A percentile compares a stretch with the other conserved stretches of the same genome.
These are phyloP conservation scores for Drosophila sordidapex DNA, from an alignment of 2,888 invertebrate genomes.

Conservation along the genomic window DNA sequence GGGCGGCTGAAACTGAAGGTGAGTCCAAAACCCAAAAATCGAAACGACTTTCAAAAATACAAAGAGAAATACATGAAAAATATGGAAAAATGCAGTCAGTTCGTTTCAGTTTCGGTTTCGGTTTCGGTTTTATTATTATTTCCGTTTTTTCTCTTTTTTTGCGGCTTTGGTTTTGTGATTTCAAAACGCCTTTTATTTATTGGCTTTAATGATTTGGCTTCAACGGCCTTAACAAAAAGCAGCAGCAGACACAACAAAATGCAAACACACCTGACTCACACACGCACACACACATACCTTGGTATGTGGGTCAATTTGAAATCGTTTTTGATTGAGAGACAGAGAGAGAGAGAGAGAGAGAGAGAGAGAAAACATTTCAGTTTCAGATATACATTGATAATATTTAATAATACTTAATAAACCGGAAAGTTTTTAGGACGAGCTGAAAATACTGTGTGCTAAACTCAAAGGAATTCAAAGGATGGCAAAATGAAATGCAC, in stretches of 20 bases:
- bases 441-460: not conserved
- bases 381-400: slow-evolving; percentile 28
- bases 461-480: slow-evolving; percentile 7
- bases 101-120: slow-evolving; percentile 38
- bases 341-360: not conserved
- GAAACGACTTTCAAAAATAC: slow-evolving; percentile 69
- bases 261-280: slow-evolving; percentile 63
- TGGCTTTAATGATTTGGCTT: slow-evolving; percentile 45
- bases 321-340: slow-evolving; percentile 64
- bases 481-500: slow-evolving; percentile 1
- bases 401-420: slow-evolving; percentile 8
- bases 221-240: slow-evolving; percentile 64
- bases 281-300: slow-evolving; percentile 43
- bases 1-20: slow-evolving; percentile 45
- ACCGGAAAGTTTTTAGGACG: not conserved
- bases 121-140: slow-evolving; percentile 34
- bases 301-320: slow-evolving; percentile 81
- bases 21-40: slow-evolving; percentile 45
- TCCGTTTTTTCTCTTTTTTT: slow-evolving; percentile 15
- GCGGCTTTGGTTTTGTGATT: slow-evolving; percentile 46
- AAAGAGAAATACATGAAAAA: slow-evolving; percentile 6
- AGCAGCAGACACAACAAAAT: slow-evolving; percentile 40
- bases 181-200: slow-evolving; percentile 58
- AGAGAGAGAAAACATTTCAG: not conserved
- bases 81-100: slow-evolving; percentile 61